Base-by-base conservation (phyloP, 2,797 vertebrate genomes). In the Poeciliopsis turneri region DNA sequence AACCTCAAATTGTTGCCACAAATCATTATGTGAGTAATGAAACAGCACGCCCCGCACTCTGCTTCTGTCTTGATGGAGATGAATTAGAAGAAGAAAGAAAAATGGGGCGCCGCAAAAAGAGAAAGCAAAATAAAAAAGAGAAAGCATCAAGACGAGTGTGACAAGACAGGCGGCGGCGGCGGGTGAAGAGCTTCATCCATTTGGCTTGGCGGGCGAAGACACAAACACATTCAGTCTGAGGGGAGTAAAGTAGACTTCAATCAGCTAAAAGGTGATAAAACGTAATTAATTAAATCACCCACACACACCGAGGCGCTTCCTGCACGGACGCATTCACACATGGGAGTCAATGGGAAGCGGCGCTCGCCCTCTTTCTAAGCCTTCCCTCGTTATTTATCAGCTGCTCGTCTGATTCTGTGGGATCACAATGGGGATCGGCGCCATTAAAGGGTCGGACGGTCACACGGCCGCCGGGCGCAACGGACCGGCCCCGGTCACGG, bases 181-280 rank as follows among this genome's bases (percentile, higher is more conserved):
- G 84, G 84, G 77, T 88, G 92, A 91, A 82, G 71, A 82, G 82
- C 69, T 82, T 30, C 74, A 91, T 91, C 86, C 90, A 85, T 93
- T 92, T 92, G 90, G 90, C 86, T 61, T 80, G 25, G 75, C 79
- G 41, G 61, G 81, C 66, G 16, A 83, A 87, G 89, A 91, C 85
- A 86, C 90, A 85, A 92, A 88, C 87, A 90, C 82, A 75, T 80
- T 88, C 90, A 86, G 90, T 90, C 90, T 86, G 59, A 83, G 79
- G 83, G 77, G 87, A 92, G 82, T 78, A 88, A 90, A 88, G 89
- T 92, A 85, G 91, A 90, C 87, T 93, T 93, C 94, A 95, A 94
- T 93, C 92, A 93, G 93, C 93, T 93, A 94, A 95, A 89, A 94
- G 93, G 92, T 93, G 94, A 94, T 93, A 94, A 94, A 94, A 94